Evolutionary conservation across 2,888 invertebrate genomes (phyloP).

Genomic region (Trachelus iudaicus): DNA sequence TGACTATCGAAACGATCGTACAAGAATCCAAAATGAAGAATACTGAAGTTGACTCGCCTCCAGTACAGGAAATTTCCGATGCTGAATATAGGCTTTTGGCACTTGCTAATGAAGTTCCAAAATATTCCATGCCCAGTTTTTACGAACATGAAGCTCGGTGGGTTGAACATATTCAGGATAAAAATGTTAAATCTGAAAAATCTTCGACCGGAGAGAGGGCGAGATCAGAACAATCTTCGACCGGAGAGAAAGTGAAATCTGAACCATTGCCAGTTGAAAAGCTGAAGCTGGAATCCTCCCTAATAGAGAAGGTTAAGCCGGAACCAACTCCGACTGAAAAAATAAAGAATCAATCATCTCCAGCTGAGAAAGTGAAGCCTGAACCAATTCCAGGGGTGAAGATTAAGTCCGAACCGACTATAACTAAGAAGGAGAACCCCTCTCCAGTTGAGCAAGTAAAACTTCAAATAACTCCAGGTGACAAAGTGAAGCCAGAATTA

Average conservation of each 20-base stretch:
- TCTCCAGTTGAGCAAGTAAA: too few species aligned
- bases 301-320: neutral
- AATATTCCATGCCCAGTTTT: slow-evolving; percentile 35
- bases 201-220: slow-evolving; percentile 1
- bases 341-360: too few species aligned
- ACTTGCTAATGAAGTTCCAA: slow-evolving; percentile 32
- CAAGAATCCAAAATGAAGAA: slow-evolving; percentile 52
- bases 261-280: neutral
- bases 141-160: slow-evolving; percentile 38
- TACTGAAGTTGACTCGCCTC: slow-evolving; percentile 3
- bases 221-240: too few species aligned
- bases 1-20: slow-evolving; percentile 49
- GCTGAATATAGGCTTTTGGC: slow-evolving; percentile 27
- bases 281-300: neutral
- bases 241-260: neutral
- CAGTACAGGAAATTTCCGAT: slow-evolving; percentile 11
- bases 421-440: too few species aligned
- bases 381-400: too few species aligned
- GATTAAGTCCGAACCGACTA: too few species aligned
- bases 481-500: too few species aligned
- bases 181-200: slow-evolving; percentile 5
- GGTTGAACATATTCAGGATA: slow-evolving; percentile 23
- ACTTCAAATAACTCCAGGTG: too few species aligned
- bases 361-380: neutral
- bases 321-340: too few species aligned